Evolutionary conservation across 2,888 invertebrate species (phyloP), one percentile per base, ranked within the genome.

Genomic region (Myathropa florea): DNA sequence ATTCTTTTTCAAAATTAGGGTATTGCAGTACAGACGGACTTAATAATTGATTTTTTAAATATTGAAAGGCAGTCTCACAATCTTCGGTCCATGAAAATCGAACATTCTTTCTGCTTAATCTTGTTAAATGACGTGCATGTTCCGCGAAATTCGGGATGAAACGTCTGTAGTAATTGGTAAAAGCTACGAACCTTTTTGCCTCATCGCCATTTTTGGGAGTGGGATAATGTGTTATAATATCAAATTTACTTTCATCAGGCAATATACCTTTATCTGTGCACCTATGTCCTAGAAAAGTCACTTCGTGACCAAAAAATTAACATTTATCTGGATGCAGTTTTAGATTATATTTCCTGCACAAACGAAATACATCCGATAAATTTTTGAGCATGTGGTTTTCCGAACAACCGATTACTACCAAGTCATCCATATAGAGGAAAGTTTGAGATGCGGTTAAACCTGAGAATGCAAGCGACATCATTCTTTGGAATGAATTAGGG

Each of bases 161-260:
- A n/a, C n/a, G 23, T 82, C 81, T 81, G n/a, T n/a, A n/a, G n/a
- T n/a, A n/a, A n/a, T n/a, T n/a, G 24, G 60, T 64, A 70, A 88
- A 84, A 3, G 88, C 88, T 26, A 82, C 81, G 23, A 81, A 84
- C 6, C 78, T 24, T 73, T 78, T 84, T 10, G 63, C 68, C 36
- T 80, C 81, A 63, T 81, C 81, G 18, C 59, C 71, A 70, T 77
- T 75, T 79, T 65, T 81, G 1, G 65, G 78, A 12, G n/a, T 81
- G 28, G 80, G 72, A 46, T 80, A 86, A 61, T 78, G 33, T 55
- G 21, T 26, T 33, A 72, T 39, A 23, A 68, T 72, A 12, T 72
- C 36, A 26, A 70, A 83, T 76, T 77, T 75, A 57, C 57, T 82
- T 23, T 70, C 36, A 64, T 79, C 59, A n/a, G 67, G 79, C 23